Base-by-base conservation (phyloP, 1,140 invertebrate genomes). In the Varroa destructor region DNA sequence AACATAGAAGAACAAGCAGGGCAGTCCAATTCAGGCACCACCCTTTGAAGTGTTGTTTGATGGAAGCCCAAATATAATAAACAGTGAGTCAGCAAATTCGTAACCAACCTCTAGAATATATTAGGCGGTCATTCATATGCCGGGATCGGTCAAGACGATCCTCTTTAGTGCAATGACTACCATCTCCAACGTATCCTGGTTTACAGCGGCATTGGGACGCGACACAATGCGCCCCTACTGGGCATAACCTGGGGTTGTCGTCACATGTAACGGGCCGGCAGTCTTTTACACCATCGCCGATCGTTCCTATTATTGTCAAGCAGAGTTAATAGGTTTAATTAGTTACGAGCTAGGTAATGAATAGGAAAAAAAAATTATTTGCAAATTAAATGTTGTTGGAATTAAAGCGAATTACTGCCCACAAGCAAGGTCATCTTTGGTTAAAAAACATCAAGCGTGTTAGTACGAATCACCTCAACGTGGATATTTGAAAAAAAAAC, bases 101-200 rank as follows among this genome's bases (percentile, higher is more conserved):
- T 25, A 5, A 72, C 70, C 74, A 76, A 37, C 54, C 61, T n/a
- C 61, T 40, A 14, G 61, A 40, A 37, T 74, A 56, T 75, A 74
- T 40, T 71, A 64, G 37, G 71, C 74, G 61, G 73, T 75, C 51
- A 73, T 74, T 10, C 1, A 71, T 10, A 4, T 40, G 25, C 36
- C 25, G 70, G 51, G 40, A 36, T 3, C 51, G 40, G 43, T 72
- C 51, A 25, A 72, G 57, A 61, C 73, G 64, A n/a, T 72, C 43
- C 43, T 71, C 72, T 58, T 73, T 71, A 57, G 80, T 83, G 77
- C 91, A 93, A 74, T 83, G 83, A 73, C 84, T 84, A 6, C 89
- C 90, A 79, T 93, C 87, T 42, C 89, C 89, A 75, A 85, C 84
- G 78, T 85, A 94, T 14, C 89, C 90, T 43, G 83, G 80, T 43